Evolutionary conservation across 2,888 invertebrate species (phyloP).

Genomic region (Brenthis ino): DNA sequence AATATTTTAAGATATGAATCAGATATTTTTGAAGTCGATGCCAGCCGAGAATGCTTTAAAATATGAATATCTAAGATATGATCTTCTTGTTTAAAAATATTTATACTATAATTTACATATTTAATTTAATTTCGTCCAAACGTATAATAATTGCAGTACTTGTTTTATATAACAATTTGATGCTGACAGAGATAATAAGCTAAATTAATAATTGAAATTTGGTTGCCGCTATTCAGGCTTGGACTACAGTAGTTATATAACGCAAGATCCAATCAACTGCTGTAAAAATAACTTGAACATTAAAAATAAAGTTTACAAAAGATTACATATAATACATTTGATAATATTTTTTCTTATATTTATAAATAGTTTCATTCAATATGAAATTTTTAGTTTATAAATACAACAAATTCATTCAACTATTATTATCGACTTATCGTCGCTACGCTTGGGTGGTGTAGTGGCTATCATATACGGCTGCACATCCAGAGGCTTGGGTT

Average conservation of each 20-base stretch:
- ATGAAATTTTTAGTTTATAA: not conserved
- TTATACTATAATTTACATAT: not conserved
- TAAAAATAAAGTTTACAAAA: not conserved
- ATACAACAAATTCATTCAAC: too few relatives aligned
- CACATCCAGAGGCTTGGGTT: too few relatives aligned
- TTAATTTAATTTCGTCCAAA: not conserved
- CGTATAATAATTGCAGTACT: not conserved
- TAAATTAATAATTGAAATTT: not conserved
- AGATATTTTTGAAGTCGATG: too few relatives aligned
- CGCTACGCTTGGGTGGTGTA: too few relatives aligned
- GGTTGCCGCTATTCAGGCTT: not conserved
- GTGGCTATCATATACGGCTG: too few relatives aligned
- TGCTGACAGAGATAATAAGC: not conserved
- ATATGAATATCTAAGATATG: too few relatives aligned
- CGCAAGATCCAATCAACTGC: not conserved
- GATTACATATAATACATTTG: too few relatives aligned
- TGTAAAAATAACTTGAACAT: conserved; percentile 1
- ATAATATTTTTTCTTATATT: too few relatives aligned
- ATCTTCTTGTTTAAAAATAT: too few relatives aligned
- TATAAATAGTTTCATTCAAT: not conserved
- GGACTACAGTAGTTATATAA: not conserved
- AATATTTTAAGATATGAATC: too few relatives aligned
- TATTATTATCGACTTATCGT: too few relatives aligned
- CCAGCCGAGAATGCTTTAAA: too few relatives aligned
- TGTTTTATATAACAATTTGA: not conserved